Base-by-base conservation (phyloP, 2,113 vertebrate species). In the Leucoraja erinaceus region DNA sequence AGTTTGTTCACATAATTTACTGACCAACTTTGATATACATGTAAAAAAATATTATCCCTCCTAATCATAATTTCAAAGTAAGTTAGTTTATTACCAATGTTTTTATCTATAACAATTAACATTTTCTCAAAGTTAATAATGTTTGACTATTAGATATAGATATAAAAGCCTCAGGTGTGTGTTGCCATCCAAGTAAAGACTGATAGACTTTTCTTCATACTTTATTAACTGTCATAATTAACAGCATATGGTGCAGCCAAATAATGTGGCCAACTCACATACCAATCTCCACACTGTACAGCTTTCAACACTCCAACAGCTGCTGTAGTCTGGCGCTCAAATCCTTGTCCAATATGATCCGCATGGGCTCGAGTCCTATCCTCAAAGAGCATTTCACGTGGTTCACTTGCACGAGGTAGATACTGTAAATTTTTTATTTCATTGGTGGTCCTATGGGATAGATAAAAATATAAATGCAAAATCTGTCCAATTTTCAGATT, bases 361-460 rank as follows among this genome's bases (percentile, higher is more conserved):
- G 98, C 98, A 90, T 99, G 98, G 93, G 98, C 98, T 93, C 98
- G 96, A 1, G 98, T 99, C 93, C 98, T 96, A 93, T 99, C 98
- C 95, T 99, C 98, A 94, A 99, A 99, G 3, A 99, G 96, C 98
- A 99, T 97, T 95, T 99, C 98, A 91, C 98, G 97, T 93, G 98
- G 98, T 94, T 99, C 98, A 92, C 98, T 99, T 94, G 98, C 96
- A 96, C 98, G 97, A 96, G 98, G 98, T 97, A 99, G 98, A 94
- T 98, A 99, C 97, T 99, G 98, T 94, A 99, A 96, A 96, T 99
- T 99, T 98, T 98, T 99, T 93, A 99, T 99, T 96, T 99, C 98
- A 96, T 99, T 99, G 96, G 98, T 98, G 94, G 98, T 98, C 96
- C 98, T 99, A 0, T 28, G 93, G 94, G 54, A 31, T 61, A 12